Evolutionary conservation across 2,113 vertebrate genomes (phyloP), one percentile per base, ranked within the genome.

Genomic region (Gavia stellata): DNA sequence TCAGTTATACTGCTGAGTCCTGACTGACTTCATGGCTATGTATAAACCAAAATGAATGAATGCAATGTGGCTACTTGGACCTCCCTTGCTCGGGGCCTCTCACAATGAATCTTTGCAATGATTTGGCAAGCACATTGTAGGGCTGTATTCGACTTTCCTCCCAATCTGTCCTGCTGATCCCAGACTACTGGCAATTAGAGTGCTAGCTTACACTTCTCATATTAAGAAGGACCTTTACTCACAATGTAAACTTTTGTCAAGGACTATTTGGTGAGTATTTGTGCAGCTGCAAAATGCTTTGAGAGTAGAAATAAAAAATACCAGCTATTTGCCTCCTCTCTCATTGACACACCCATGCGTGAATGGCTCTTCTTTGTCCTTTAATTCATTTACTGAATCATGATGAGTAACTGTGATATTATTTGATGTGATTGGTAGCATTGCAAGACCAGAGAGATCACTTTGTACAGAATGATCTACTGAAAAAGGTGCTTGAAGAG

Each of bases 51-150:
- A 92, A 52, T 38, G 28, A 83, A 81, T 28, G 31, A 78, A 21
- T 21, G 12, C 25, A 55, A 11, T 0, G 0, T n/a, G 52, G 8
- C 13, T 79, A 15, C 12, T 36, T 55, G 31, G 52, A 56, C 53
- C 9, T 89, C 28, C 25, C 19, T 82, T 79, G 20, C 23, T 52
- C 2, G 3, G 9, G 44, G 52, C 15, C 12, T 88, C 40, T 82
- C 55, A 31, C 34, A 38, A 31, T 26, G 5, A 73, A 42, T 58
- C 49, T 82, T 70, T 70, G 20, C 53, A 85, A 23, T 28, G 23
- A 52, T 86, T 94, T 82, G 31, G 67, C 68, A 91, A 72, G 21
- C 31, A 12, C 3, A 8, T 28, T 44, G 23, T 38, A 84, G 15
- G 31, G 6, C 4, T 73, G 25, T 52, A 38, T n/a, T 95, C 28